phyloP scores from a whole-genome alignment of 2,113 vertebrate species.

The Pedionomus torquatus region DNA sequence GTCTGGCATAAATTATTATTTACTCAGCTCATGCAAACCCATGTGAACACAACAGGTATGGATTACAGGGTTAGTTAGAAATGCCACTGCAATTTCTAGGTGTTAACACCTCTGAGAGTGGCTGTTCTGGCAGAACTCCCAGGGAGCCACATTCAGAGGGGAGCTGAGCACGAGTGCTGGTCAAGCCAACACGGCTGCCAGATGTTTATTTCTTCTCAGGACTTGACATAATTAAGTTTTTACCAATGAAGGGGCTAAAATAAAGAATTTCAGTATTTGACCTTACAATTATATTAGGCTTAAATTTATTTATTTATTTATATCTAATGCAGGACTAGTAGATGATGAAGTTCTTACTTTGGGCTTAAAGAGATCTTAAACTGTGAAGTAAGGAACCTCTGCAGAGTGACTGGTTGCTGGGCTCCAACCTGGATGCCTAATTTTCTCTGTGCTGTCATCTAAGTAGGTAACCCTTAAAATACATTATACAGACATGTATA shows the following conservation, averaged over 20 bases:
- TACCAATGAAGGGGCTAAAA: neutral
- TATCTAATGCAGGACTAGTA: neutral
- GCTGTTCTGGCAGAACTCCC: neutral
- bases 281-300: neutral
- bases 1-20: conserved; percentile 90
- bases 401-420: neutral
- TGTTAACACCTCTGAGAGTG: neutral
- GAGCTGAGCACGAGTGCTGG: neutral
- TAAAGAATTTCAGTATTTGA: neutral
- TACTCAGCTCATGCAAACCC: conserved; percentile 31
- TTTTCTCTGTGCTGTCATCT: neutral
- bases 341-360: neutral
- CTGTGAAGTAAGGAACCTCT: neutral
- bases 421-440: neutral
- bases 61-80: conserved; percentile 45
- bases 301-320: neutral
- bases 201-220: neutral
- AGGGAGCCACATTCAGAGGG: neutral
- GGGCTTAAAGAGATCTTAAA: neutral
- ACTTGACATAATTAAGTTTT: neutral
- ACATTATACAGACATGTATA: neutral
- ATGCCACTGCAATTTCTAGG: conserved; percentile 47
- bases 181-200: neutral
- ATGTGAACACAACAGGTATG: conserved; percentile 59
- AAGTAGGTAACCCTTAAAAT: neutral